Evolutionary conservation across 92 coral and sea anemone genomes (phyloP), one percentile per base, ranked within the genome.

Genomic region (Virgularia gustaviana): DNA sequence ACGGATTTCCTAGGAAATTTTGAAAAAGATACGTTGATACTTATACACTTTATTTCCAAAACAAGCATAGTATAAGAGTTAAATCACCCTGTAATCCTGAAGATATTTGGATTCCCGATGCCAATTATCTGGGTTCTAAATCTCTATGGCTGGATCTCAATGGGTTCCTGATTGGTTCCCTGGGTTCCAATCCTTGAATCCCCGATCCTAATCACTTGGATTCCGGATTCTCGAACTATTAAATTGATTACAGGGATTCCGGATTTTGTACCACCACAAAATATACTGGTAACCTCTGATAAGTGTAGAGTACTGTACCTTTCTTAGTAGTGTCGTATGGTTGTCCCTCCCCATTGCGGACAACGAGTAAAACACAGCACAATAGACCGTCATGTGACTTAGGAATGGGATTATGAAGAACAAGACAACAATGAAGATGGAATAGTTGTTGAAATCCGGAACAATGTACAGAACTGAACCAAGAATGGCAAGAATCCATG

Each of bases 361-460:
- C 41, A 38, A 47, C 9, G 29, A 10, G 42, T 60, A 45, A 34
- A 29, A 67, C 33, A 67, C 9, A 9, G 49, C 19, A 31, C 13
- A 25, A 34, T 67, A 67, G 24, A 42, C 74, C 22, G 49, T 16
- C 12, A 67, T 16, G 33, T 67, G 58, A 12, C 45, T 9, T 8
- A 67, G 59, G 2, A 13, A 32, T 1, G 74, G 74, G 38, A 67
- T n/a, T 47, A 67, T 47, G 44, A 47, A 67, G 23, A 67, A 67
- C 11, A 49, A 30, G 4, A 34, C 49, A 2, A 49, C 60, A 29
- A 67, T 39, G 35, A 67, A 67, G 25, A 67, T 33, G 34, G 74
- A 67, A 49, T 47, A 67, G 35, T 67, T 67, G 44, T 67, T 47
- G 74, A 67, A 67, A 67, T 67, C 74, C n/a, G n/a, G n/a, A 10